These are phyloP conservation scores for Baccha elongata DNA, from an alignment of 2,888 invertebrate genomes.

Conservation along the genomic window DNA sequence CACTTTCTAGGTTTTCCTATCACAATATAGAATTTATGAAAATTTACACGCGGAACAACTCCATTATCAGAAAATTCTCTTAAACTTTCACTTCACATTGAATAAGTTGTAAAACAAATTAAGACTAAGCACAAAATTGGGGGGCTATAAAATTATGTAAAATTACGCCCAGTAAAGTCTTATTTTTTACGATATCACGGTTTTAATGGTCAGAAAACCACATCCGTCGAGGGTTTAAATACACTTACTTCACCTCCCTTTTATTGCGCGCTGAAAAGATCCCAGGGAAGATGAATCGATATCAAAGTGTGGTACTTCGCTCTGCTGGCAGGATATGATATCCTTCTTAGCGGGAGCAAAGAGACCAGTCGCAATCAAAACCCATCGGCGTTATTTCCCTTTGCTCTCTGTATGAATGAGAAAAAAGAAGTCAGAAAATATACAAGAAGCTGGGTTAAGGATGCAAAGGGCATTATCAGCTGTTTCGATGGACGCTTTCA, in stretches of 20 bases:
- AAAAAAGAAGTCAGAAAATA: constrained; percentile 27
- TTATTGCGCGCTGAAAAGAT: constrained; percentile 35
- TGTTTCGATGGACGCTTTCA: constrained; percentile 41
- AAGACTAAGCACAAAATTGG: constrained; percentile 7
- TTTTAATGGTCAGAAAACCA: constrained; percentile 51
- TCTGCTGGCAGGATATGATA: constrained; percentile 42
- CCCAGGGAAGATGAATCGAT: constrained; percentile 66
- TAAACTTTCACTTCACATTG: constrained; percentile 31
- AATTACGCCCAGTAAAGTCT: constrained; percentile 25
- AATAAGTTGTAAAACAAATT: constrained; percentile 9
- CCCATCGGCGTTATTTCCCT: constrained; percentile 40
- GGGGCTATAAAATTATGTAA: constrained; percentile 29
- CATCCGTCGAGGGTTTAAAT: constrained; percentile 61
- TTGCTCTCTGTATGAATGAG: constrained; percentile 42
- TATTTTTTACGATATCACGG: constrained; percentile 33
- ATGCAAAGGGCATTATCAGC: constrained; percentile 66
- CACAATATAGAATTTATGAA: constrained; percentile 17
- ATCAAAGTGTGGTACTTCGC: constrained; percentile 42
- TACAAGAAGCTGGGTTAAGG: constrained; percentile 59
- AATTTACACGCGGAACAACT: constrained; percentile 31
- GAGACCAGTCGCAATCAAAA: constrained; percentile 44
- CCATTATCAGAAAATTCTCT: not conserved
- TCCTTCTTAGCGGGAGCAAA: constrained; percentile 56
- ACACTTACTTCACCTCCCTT: constrained; percentile 38
- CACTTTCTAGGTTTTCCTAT: constrained; percentile 4